Evolutionary conservation across 1,140 invertebrate genomes (phyloP).

Genomic region (Galleria mellonella): DNA sequence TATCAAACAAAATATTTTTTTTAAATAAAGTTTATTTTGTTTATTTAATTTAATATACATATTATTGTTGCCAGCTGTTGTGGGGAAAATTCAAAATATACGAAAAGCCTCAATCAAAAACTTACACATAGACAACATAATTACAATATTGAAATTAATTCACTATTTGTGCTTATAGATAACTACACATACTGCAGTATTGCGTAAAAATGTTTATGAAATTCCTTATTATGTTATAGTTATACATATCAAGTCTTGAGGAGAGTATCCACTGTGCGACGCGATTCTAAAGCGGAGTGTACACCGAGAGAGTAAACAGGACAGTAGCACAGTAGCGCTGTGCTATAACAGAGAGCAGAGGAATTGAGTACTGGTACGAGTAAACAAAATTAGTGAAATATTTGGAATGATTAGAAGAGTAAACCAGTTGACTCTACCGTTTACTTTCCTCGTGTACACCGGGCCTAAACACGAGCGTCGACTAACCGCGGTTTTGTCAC

Average conservation of each 20-base stretch:
- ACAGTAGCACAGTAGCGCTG: too few species aligned
- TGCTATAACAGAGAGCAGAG: too few species aligned
- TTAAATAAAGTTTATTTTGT: conserved; percentile 3
- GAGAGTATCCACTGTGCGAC: not conserved
- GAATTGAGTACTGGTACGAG: too few species aligned
- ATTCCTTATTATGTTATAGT: not conserved
- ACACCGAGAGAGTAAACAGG: too few species aligned
- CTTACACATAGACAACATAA: conserved; percentile 1
- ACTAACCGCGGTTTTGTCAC: too few species aligned
- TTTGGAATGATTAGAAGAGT: too few species aligned
- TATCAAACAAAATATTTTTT: not conserved
- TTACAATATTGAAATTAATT: conserved; percentile 1
- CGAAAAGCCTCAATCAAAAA: not conserved
- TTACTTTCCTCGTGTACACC: too few species aligned
- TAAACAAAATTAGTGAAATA: too few species aligned
- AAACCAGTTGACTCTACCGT: too few species aligned
- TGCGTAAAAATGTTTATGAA: not conserved
- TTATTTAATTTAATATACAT: conserved; percentile 3
- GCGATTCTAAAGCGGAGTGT: not conserved
- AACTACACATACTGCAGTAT: not conserved
- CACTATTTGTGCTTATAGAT: conserved; percentile 1
- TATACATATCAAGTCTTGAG: not conserved
- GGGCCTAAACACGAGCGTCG: too few species aligned
- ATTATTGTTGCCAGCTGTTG: conserved; percentile 1
- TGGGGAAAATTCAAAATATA: not conserved